Percentiles rank a stretch among this genome's conserved stretches.
Evolutionary conservation across 92 coral and sea anemone genomes (phyloP).

Genomic region (Epizoanthus fatuus): DNA sequence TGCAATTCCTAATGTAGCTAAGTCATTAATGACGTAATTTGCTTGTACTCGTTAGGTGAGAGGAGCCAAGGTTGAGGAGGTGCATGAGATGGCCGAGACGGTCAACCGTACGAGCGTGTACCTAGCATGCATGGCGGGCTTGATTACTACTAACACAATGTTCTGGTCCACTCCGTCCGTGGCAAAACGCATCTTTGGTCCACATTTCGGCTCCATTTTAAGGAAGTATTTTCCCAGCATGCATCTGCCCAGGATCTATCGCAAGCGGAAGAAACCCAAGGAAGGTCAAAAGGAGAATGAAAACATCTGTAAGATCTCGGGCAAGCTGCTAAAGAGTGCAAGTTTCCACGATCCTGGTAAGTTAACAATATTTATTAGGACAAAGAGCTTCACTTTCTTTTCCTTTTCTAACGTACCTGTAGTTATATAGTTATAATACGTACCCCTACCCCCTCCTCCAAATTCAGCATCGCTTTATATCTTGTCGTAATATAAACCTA

Average conservation of each 20-base stretch:
- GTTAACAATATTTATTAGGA: not conserved
- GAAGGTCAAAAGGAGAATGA: constrained; percentile 62
- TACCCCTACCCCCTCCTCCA: too few species aligned
- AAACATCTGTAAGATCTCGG: constrained; percentile 70
- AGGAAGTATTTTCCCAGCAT: constrained; percentile 81
- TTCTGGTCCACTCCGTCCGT: constrained; percentile 83
- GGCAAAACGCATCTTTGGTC: constrained; percentile 90
- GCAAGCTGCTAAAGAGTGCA: constrained; percentile 76
- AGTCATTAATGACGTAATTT: too few species aligned
- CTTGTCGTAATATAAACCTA: too few species aligned
- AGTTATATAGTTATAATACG: not conserved
- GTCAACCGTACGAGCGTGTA: constrained; percentile 72
- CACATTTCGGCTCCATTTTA: constrained; percentile 87
- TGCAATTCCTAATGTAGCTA: not conserved
- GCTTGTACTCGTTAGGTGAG: constrained; percentile 64
- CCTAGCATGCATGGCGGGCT: constrained; percentile 90
- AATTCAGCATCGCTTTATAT: too few species aligned
- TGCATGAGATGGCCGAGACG: constrained; percentile 60
- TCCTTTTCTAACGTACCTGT: not conserved
- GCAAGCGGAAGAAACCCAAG: constrained; percentile 69
- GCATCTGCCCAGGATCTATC: constrained; percentile 83
- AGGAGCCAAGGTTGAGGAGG: constrained; percentile 88
- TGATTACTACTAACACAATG: constrained; percentile 84
- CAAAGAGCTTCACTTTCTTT: too few species aligned
- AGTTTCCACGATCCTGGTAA: constrained; percentile 93